Evolutionary conservation across 2,797 vertebrate genomes (phyloP).

Genomic region (Anguilla megastoma): DNA sequence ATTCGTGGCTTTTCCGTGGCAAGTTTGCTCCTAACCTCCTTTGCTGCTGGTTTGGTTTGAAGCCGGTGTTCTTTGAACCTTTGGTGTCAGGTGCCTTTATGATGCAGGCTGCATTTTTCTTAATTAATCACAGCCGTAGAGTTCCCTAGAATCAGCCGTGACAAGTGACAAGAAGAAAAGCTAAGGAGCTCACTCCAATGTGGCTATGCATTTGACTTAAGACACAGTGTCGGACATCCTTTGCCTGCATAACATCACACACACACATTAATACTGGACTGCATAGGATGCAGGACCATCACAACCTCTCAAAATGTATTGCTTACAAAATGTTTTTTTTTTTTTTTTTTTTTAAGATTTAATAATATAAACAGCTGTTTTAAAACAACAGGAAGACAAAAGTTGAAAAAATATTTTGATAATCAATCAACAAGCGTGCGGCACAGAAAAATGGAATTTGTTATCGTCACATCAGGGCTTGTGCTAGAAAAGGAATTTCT

Average conservation of each 20-base stretch:
- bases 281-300: not conserved
- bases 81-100: not conserved
- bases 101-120: not conserved
- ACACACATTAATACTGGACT: not conserved
- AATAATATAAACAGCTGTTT: not conserved
- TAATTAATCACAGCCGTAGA: constrained; percentile 10
- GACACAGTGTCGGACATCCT: not conserved
- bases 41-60: not conserved
- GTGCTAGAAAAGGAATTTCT: not conserved
- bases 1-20: not conserved
- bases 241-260: too few species aligned
- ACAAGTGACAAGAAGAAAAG: not conserved
- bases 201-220: constrained; percentile 5
- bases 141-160: not conserved
- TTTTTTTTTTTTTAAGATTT: not conserved
- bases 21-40: not conserved
- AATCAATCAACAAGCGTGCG: not conserved
- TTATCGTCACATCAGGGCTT: not conserved
- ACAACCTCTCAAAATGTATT: not conserved
- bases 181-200: not conserved
- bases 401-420: not conserved
- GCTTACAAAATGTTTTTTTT: not conserved
- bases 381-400: not conserved
- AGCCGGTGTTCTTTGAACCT: not conserved
- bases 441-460: not conserved